Base-by-base conservation (phyloP, 2,888 invertebrate genomes). In the Orgyia antiqua region DNA sequence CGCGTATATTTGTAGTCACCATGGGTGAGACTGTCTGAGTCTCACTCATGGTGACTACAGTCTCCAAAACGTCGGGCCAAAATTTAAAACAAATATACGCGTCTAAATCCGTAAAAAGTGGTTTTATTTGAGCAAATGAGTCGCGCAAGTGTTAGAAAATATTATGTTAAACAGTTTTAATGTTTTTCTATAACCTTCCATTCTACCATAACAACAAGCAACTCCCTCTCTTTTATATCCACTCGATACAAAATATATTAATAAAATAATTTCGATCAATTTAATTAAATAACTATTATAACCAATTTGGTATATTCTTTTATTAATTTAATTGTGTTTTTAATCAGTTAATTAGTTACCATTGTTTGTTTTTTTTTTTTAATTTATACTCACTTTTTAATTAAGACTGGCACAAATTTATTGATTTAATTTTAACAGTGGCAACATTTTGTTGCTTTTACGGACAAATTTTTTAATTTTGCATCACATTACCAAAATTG, bases 321-420 rank as follows among this genome's bases (percentile, higher is more conserved):
- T 35, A 36, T 27, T 33, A 32, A 33, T 24, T 13, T 36, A 29
- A 31, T 10, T 20, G n/a, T n/a, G n/a, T n/a, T 32, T 24, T 10
- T 26, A 38, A 29, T 5, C 20, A 48, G 33, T 39, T 41, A 38
- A 26, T 33, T 41, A 49, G 50, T 52, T 51, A 49, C 53, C 53
- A 42, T 43, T 40, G 8, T 27, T 27, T 15, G 6, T 39, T 33
- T 45, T n/a, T n/a, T n/a, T 31, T 33, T 3, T 17, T 25, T 19
- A 19, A 18, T 30, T 43, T 36, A 33, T 43, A 56, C 44, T 58
- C 51, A 58, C 38, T 54, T 42, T 46, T 36, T 34, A 33, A 48
- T 57, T 61, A 64, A 59, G 59, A 63, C 59, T 61, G 57, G 55
- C 49, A 51, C 49, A 36, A 46, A 40, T 39, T 48, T 34, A 42